A percentile compares a stretch with the other conserved stretches of the same genome.
phyloP scores from a whole-genome alignment of 2,888 invertebrate genomes.

The Temnothorax unifasciatus region DNA sequence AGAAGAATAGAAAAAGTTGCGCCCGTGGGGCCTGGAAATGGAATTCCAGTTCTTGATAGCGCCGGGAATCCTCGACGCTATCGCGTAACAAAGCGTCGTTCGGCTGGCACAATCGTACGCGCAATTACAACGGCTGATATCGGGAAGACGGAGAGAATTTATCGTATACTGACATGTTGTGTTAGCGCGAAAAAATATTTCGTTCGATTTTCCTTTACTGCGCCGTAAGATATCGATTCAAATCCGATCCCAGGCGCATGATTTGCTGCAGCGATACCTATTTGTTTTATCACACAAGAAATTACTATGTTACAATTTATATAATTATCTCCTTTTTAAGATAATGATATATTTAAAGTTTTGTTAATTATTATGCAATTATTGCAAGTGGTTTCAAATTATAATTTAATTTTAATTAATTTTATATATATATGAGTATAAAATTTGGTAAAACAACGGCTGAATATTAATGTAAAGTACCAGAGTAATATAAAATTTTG shows the following conservation, averaged over 20 bases:
- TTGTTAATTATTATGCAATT: neutral
- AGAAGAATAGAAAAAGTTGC: constrained; percentile 72
- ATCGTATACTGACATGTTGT: constrained; percentile 35
- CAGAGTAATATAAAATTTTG: constrained; percentile 15
- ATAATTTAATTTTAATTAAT: constrained; percentile 14
- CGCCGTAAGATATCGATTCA: neutral
- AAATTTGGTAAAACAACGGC: neutral
- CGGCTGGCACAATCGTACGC: constrained; percentile 43
- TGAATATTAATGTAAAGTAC: constrained; percentile 9
- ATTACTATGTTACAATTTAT: neutral
- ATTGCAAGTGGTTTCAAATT: neutral
- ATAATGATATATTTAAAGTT: neutral
- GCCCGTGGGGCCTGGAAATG: constrained; percentile 57
- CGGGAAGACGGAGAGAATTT: constrained; percentile 24
- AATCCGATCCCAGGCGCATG: neutral
- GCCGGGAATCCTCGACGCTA: constrained; percentile 38
- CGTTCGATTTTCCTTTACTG: constrained; percentile 23
- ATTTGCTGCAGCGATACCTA: neutral
- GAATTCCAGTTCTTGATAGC: constrained; percentile 62
- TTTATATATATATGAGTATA: neutral
- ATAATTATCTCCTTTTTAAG: neutral
- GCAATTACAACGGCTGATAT: constrained; percentile 48
- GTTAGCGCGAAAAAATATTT: constrained; percentile 3
- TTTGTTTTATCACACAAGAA: neutral
- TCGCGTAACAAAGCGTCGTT: constrained; percentile 56